These are phyloP conservation scores for Trogon melanurus DNA, from an alignment of 2,113 vertebrate species.

Conservation along the genomic window DNA sequence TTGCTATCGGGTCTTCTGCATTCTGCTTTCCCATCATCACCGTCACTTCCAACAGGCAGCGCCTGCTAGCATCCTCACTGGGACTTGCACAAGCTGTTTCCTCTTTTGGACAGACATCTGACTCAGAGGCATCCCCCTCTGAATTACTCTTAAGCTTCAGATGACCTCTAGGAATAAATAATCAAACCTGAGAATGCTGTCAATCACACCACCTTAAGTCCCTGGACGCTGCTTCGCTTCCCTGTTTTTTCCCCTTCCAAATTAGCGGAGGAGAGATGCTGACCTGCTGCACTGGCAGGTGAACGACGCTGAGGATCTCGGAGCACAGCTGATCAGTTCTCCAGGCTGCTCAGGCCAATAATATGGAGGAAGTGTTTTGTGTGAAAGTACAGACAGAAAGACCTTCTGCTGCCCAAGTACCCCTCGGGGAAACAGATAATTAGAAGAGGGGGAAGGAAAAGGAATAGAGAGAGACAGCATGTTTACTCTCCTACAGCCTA, in stretches of 20 bases:
- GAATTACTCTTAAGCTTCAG: not conserved
- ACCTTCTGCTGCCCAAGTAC: not conserved
- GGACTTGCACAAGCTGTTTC: not conserved
- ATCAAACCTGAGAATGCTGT: not conserved
- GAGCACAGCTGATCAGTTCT: not conserved
- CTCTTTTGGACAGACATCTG: not conserved
- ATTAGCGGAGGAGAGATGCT: not conserved
- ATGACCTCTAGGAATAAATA: slow-evolving; percentile 5
- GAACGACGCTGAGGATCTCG: not conserved
- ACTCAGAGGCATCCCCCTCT: not conserved
- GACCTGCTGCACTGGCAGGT: slow-evolving; percentile 19
- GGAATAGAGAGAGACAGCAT: not conserved
- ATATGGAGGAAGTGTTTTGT: not conserved
- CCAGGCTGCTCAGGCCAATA: not conserved
- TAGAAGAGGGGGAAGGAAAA: not conserved
- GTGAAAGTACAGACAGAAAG: not conserved
- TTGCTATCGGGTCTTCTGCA: not conserved
- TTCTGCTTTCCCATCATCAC: not conserved
- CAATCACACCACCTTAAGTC: not conserved
- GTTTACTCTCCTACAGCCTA: not conserved
- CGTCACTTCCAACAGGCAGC: not conserved
- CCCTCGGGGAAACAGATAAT: not conserved
- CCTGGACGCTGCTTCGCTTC: not conserved
- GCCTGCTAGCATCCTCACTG: not conserved
- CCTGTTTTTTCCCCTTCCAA: not conserved